Base-by-base conservation (phyloP, 2,113 vertebrate species). In the Myiozetetes cayanensis region DNA sequence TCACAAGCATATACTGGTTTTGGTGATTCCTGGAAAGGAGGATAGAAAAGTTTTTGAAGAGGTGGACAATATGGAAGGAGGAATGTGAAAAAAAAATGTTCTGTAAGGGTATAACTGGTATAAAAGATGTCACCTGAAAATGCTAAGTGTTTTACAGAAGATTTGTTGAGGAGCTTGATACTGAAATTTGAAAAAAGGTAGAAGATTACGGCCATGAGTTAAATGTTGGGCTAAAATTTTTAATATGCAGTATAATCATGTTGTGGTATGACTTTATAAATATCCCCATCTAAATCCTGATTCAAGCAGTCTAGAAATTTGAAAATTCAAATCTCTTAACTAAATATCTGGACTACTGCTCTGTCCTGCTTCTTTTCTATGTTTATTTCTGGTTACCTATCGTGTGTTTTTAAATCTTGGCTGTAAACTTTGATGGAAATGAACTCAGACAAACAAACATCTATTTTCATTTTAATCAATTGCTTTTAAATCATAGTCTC, bases 1-100 rank as follows among this genome's bases (percentile, higher is more conserved):
- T 85, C 43, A n/a, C 7, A 55, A 85, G 21, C 1, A 0, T 41
- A 19, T 52, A 24, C 14, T 65, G 44, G 16, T 3, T 90, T 78
- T 1, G 1, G 6, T 23, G 16, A 12, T 41, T 90, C 56, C 62
- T 23, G 2, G 9, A 24, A 4, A 50, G 47, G 41, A 91, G 44
- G 20, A 52, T 9, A 4, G 6, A 41, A 31, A 22, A 87, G 13
- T 19, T 33, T 75, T 65, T 56, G 39, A 90, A 79, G 14, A 53
- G 27, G 22, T 13, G 58, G 37, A 43, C 2, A 74, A 13, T 25
- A 49, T 7, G 0, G 0, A 43, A 24, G 23, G 39, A 79, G 72
- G 11, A 66, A 80, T 21, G 6, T 47, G 28, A 22, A 71, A 71
- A 52, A 67, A 88, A 79, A n/a, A n/a, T 37, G 1, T 23, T 12